Base-by-base conservation (phyloP, 2,888 invertebrate species). In the Synanthedon myopaeformis region DNA sequence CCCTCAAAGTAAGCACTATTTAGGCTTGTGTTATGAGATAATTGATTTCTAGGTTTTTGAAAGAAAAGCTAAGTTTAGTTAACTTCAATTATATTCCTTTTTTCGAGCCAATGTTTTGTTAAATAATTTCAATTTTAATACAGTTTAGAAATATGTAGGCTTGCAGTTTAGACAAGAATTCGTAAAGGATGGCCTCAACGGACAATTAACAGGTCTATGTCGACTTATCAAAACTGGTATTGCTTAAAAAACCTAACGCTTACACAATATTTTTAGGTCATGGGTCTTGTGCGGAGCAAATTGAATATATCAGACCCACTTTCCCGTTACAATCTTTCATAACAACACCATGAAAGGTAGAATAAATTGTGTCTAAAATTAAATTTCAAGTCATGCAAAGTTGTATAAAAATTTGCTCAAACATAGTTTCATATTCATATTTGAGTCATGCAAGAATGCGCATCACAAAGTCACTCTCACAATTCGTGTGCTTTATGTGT, bases 391-490 rank as follows among this genome's bases (percentile, higher is more conserved):
- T 56, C 57, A 59, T 54, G 57, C 55, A 49, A 54, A 60, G 57
- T 60, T 54, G 52, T 55, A 58, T 55, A 54, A 57, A 58, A 59
- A 56, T 56, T 45, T 57, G 52, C 57, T 55, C 56, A 57, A 19
- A 45, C 6, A 49, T 42, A 55, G 42, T 57, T 35, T 35, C 35
- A 58, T 53, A 58, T 53, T 49, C 13, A 8, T 13, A 13, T 42
- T 13, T 65, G 60, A 61, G 62, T 67, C 64, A 64, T 62, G 62
- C 57, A 60, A 55, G 59, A 57, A 66, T 59, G 62, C 61, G 62
- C 64, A 62, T 60, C 57, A 54, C 55, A 51, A 57, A 54, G 55
- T 13, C 49, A 49, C 14, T 49, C 45, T 45, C 45, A 14, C 45
- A 45, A 45, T 45, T 45, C 49, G 57, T 56, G 55, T 58, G 55